Conservation (phyloP, 1,140 invertebrate genomes). For the Araneus ventricosus region DNA sequence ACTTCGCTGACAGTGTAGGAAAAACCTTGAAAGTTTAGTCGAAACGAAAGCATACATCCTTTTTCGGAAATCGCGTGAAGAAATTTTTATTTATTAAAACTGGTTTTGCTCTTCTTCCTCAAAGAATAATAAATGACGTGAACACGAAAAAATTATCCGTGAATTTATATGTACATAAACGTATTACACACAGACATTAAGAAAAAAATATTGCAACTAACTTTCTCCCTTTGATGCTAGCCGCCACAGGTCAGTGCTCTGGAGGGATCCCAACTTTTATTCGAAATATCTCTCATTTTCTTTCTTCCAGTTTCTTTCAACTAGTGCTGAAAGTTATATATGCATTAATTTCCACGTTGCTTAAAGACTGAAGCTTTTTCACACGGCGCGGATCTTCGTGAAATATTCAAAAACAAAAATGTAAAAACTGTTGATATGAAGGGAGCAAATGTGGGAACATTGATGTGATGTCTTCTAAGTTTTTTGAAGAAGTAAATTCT, state of each 20-base stretch:
- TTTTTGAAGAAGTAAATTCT: background rate
- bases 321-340: background rate
- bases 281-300: background rate
- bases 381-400: background rate
- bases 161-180: constrained; percentile 35
- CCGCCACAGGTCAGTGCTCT: constrained; percentile 24
- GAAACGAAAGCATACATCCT: constrained; percentile 12
- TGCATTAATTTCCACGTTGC: background rate
- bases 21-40: constrained; percentile 18
- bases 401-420: background rate
- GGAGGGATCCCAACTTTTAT: background rate
- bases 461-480: background rate
- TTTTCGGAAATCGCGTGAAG: constrained; percentile 36
- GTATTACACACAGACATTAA: background rate
- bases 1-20: constrained; percentile 6
- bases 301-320: background rate
- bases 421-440: background rate
- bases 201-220: constrained; percentile 1
- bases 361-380: background rate
- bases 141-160: background rate
- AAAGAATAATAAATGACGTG: constrained; percentile 21
- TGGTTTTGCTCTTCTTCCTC: constrained; percentile 45
- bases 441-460: background rate
- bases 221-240: constrained; percentile 12
- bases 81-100: constrained; percentile 42